Evolutionary conservation across 2,113 vertebrate species (phyloP).

Genomic region (Prionailurus bengalensis): DNA sequence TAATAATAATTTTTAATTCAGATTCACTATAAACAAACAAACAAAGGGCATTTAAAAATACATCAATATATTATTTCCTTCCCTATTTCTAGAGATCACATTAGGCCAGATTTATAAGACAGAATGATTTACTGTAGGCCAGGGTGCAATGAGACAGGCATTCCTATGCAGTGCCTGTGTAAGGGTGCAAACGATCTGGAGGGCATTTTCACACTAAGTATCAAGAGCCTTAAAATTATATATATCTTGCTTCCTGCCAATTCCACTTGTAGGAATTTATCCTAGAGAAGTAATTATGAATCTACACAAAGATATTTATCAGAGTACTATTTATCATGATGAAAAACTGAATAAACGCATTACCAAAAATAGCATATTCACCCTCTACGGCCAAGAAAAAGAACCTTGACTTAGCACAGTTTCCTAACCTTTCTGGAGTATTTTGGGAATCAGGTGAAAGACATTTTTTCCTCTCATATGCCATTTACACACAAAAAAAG

Average conservation of each 20-base stretch:
- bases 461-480: not conserved
- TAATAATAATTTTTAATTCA: not conserved
- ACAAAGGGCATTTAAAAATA: slow-evolving; percentile 6
- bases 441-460: slow-evolving; percentile 5
- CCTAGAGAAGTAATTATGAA: not conserved
- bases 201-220: not conserved
- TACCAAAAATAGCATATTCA: not conserved
- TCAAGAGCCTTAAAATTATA: not conserved
- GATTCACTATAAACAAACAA: not conserved
- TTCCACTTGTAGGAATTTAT: not conserved
- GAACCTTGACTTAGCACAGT: not conserved
- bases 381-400: not conserved
- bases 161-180: not conserved
- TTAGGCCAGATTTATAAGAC: not conserved
- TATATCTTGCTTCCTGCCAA: not conserved
- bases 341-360: not conserved
- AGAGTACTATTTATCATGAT: not conserved
- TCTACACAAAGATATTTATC: slow-evolving; percentile 45
- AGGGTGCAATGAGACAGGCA: fast-evolving
- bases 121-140: not conserved
- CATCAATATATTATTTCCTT: not conserved
- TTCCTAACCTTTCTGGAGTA: not conserved
- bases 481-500: not conserved
- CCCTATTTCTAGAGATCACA: not conserved
- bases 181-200: not conserved